These are phyloP conservation scores for Plectropomus leopardus DNA, from an alignment of 2,113 vertebrate genomes.

Conservation along the genomic window DNA sequence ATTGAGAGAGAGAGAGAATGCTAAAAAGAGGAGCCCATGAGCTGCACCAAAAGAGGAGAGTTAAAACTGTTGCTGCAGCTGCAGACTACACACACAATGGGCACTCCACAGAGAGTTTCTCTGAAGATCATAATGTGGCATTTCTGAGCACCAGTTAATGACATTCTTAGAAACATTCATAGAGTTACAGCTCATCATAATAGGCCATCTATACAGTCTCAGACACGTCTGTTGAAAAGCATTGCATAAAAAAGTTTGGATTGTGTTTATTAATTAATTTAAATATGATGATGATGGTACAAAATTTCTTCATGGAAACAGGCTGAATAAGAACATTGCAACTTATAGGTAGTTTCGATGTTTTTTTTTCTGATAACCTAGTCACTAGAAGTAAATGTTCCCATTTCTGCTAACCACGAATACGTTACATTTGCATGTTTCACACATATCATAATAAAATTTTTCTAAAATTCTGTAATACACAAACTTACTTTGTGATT, in stretches of 20 bases:
- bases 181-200: not conserved
- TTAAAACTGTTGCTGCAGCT: conserved; percentile 47
- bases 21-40: conserved; percentile 25
- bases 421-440: too few species aligned
- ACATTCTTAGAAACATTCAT: conserved; percentile 15
- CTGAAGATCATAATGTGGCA: conserved; percentile 1
- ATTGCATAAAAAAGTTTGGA: not conserved
- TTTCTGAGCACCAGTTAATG: conserved; percentile 5
- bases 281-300: not conserved
- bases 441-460: too few species aligned
- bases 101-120: conserved; percentile 3
- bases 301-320: not conserved
- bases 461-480: too few species aligned
- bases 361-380: not conserved
- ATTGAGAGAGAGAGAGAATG: conserved; percentile 21
- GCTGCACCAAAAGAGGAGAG: not conserved
- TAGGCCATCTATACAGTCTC: not conserved
- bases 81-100: conserved; percentile 42
- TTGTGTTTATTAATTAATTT: not conserved
- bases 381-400: too few species aligned
- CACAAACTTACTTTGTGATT: too few species aligned
- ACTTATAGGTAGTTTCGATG: not conserved
- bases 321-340: not conserved
- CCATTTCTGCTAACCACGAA: too few species aligned
- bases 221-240: not conserved